Percentiles rank a stretch among this genome's conserved stretches.
Evolutionary conservation across 2,888 invertebrate genomes (phyloP).

Genomic region (Nomada hirtipes): DNA sequence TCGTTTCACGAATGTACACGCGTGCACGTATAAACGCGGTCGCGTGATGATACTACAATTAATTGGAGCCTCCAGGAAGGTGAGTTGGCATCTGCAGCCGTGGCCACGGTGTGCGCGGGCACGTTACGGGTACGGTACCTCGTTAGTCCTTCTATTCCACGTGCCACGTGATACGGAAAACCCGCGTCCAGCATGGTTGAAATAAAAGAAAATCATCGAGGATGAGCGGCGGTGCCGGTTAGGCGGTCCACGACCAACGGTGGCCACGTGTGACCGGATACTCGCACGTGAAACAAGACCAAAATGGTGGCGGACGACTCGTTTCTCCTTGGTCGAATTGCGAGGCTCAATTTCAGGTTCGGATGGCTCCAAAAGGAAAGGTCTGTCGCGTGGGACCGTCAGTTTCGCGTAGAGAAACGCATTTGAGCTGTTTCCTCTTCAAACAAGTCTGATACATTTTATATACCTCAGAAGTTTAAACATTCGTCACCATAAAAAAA

Average conservation of each 20-base stretch:
- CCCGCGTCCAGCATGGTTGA: slow-evolving; percentile 26
- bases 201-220: slow-evolving; percentile 46
- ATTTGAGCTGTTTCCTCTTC: too few relatives aligned
- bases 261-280: slow-evolving; percentile 16
- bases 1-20: slow-evolving; percentile 16
- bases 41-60: slow-evolving; percentile 64
- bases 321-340: slow-evolving; percentile 1
- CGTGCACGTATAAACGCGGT: slow-evolving; percentile 52
- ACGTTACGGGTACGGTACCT: slow-evolving; percentile 53
- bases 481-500: too few relatives aligned
- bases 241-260: background rate
- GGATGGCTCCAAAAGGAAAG: background rate
- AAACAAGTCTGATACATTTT: too few relatives aligned
- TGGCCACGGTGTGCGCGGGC: slow-evolving; percentile 20
- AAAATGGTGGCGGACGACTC: background rate
- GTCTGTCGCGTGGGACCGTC: background rate
- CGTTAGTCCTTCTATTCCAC: slow-evolving; percentile 62
- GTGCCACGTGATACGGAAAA: slow-evolving; percentile 60
- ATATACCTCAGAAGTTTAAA: too few relatives aligned
- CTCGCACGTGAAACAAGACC: slow-evolving; percentile 5
- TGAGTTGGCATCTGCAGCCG: slow-evolving; percentile 43
- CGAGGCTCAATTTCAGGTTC: slow-evolving; percentile 18
- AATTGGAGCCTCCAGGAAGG: slow-evolving; percentile 60
- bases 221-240: slow-evolving; percentile 10
- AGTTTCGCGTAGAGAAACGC: background rate